Evolutionary conservation across 2,888 invertebrate genomes (phyloP).

Genomic region (Spicauda simplicius): DNA sequence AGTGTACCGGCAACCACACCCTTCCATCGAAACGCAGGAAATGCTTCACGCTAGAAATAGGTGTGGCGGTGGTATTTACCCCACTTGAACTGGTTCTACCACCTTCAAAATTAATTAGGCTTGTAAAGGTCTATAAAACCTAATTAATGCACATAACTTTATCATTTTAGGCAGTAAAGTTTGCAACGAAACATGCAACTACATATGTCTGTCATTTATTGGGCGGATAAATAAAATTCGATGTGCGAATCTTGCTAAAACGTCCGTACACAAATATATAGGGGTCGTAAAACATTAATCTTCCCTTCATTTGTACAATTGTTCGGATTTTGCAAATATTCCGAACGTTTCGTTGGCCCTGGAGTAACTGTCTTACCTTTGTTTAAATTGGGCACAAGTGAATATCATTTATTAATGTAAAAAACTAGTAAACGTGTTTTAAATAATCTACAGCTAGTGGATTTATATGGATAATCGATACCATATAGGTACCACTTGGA

Average conservation of each 20-base stretch:
- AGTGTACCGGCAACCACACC: too few relatives aligned
- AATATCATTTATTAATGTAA: too few relatives aligned
- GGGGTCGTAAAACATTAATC: slow-evolving; percentile 71
- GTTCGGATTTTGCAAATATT: slow-evolving; percentile 48
- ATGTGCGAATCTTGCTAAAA: slow-evolving; percentile 71
- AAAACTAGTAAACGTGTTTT: too few relatives aligned
- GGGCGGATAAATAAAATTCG: slow-evolving; percentile 75
- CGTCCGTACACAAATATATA: slow-evolving; percentile 71
- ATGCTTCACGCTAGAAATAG: too few relatives aligned
- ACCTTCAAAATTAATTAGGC: too few relatives aligned
- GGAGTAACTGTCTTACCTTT: slow-evolving; percentile 41
- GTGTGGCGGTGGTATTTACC: too few relatives aligned
- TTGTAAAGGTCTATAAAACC: too few relatives aligned
- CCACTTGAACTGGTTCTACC: too few relatives aligned
- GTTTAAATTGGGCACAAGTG: not conserved
- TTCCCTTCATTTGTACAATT: slow-evolving; percentile 65
- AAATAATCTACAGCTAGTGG: too few relatives aligned
- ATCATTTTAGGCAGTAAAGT: slow-evolving; percentile 21
- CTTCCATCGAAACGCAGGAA: too few relatives aligned
- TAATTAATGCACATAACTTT: not conserved
- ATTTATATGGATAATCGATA: too few relatives aligned
- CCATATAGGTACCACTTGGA: too few relatives aligned
- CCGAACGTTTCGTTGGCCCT: slow-evolving; percentile 44
- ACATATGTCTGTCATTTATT: slow-evolving; percentile 61
- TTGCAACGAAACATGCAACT: slow-evolving; percentile 50